These are phyloP conservation scores for Notarius quadriscutis DNA, from an alignment of 2,113 vertebrate species.

Conservation along the genomic window DNA sequence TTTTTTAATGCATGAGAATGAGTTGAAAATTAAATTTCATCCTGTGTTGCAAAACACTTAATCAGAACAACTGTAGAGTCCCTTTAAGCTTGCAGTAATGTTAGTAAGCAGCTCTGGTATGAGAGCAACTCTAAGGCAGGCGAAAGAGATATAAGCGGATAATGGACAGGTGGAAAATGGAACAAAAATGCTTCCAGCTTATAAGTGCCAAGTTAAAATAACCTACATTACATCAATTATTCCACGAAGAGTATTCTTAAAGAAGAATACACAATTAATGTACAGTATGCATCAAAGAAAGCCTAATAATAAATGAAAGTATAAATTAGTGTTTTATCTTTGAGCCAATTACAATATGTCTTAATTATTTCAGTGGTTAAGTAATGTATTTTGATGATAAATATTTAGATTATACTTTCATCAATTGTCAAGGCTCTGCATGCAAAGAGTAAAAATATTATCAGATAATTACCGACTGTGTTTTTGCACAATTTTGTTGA, in stretches of 20 bases:
- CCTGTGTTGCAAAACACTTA: conserved; percentile 13
- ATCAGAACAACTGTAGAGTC: neutral
- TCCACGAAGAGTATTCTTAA: neutral
- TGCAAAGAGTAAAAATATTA: neutral
- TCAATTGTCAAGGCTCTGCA: neutral
- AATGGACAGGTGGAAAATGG: conserved; percentile 16
- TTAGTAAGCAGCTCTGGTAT: neutral
- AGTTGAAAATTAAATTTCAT: conserved; percentile 12
- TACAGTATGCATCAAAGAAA: neutral
- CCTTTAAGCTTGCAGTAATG: neutral
- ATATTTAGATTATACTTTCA: neutral
- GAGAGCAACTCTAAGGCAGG: neutral
- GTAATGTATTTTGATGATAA: neutral
- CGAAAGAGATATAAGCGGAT: neutral
- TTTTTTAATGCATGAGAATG: conserved; percentile 4
- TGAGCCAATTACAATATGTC: neutral
- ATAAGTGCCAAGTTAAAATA: neutral
- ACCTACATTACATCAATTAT: neutral
- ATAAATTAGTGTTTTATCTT: neutral
- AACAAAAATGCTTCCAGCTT: neutral
- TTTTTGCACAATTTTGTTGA: neutral
- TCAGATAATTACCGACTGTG: neutral
- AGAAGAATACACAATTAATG: neutral
- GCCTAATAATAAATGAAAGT: neutral
- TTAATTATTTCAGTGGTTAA: neutral